Conservation (phyloP, 35 echinoderm and acorn worm species). For the Holothuria glaberrima region DNA sequence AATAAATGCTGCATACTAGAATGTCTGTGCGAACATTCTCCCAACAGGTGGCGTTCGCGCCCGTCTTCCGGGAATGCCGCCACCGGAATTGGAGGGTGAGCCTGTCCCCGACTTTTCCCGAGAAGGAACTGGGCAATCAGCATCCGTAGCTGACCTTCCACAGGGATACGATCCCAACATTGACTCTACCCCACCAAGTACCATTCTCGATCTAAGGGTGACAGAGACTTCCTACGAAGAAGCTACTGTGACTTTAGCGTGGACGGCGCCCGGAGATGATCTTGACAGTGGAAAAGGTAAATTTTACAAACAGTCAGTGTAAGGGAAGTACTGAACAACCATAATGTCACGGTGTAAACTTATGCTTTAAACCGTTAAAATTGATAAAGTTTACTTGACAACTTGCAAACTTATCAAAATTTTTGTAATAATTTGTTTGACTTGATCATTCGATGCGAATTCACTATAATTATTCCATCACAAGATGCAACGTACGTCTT, state of each 20-base stretch:
- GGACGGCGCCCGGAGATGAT: slow-evolving; percentile 81
- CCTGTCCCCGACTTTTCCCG: slow-evolving; percentile 53
- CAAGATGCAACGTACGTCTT: no score
- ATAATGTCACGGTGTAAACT: no score
- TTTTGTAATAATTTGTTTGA: no score
- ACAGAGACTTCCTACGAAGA: slow-evolving; percentile 48
- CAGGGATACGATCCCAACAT: slow-evolving; percentile 37
- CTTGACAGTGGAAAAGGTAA: slow-evolving; percentile 75
- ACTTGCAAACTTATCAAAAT: no score
- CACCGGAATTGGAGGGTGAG: slow-evolving; percentile 28
- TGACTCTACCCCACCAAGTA: slow-evolving; percentile 67
- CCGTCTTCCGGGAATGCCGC: slow-evolving; percentile 45
- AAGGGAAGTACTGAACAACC: no score
- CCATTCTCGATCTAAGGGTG: slow-evolving; percentile 68
- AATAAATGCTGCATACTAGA: not conserved
- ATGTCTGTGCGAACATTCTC: not conserved
- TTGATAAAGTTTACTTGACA: no score
- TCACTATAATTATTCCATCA: no score
- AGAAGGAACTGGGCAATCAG: slow-evolving; percentile 52
- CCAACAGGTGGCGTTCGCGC: slow-evolving; percentile 46
- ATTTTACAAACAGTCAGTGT: not conserved
- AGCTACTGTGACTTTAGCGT: slow-evolving; percentile 33
- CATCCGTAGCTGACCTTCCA: slow-evolving; percentile 44
- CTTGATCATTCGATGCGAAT: no score
- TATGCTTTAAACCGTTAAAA: no score